Evolutionary conservation across 1,140 invertebrate species (phyloP), one percentile per base, ranked within the genome.

Genomic region (Micrasema longulum): DNA sequence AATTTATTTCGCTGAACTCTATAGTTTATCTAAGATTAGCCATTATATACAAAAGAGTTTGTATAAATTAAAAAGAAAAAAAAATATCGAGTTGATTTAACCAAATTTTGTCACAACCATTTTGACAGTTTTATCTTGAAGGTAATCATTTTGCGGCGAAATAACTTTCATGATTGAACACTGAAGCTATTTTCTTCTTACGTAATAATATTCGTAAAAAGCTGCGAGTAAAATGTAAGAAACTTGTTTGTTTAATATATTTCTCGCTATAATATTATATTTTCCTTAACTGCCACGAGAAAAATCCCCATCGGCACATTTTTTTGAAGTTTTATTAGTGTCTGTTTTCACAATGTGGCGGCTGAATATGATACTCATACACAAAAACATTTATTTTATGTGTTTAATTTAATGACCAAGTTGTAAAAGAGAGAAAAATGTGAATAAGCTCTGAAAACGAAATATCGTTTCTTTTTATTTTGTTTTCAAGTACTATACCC

Each of bases 151-250:
- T 36, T 23, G 23, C 52, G 52, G 26, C 10, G 10, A 55, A 55
- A 55, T 31, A 55, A 48, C 10, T 60, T 60, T 38, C 36, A 60
- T 60, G 35, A 60, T 60, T 38, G 36, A 60, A 60, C 35, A 23
- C 7, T 60, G 22, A 60, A 38, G 55, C 55, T 38, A 38, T 60
- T 60, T 60, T 60, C 55, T 60, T 60, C 35, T 60, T 60, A 11
- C 35, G 16, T 38, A 60, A 41, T 9, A 60, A 20, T 43, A 11
- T 60, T 7, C 55, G 36, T 60, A 60, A 60, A 60, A 38, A 22
- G 36, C 14, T 41, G 41, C 38, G 36, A 20, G 36, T 31, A 60
- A 60, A 43, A 60, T 16, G 2, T 20, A 60, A 60, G 55, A 7
- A 35, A 38, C 62, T 57, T 23, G 23, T n/a, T 57, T 57, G 36